Conservation (phyloP, 2,113 vertebrate genomes). For the Chunga burmeisteri region DNA sequence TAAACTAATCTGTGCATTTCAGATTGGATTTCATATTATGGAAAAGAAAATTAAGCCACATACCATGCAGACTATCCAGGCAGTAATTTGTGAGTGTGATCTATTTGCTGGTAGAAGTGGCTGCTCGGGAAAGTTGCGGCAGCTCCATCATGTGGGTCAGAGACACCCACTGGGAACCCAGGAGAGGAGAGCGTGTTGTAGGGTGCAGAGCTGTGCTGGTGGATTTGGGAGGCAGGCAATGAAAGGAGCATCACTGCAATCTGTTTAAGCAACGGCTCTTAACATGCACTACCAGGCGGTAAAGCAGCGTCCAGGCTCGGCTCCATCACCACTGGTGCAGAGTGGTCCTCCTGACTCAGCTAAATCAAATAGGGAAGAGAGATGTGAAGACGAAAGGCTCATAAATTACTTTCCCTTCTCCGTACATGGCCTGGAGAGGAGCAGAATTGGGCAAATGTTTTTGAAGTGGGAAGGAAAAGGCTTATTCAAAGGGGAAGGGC, state of each 20-base stretch:
- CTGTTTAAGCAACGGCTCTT: not conserved
- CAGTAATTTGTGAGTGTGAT: not conserved
- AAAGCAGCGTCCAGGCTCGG: not conserved
- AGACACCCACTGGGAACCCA: not conserved
- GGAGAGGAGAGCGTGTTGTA: not conserved
- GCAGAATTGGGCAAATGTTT: not conserved
- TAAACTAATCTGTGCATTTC: slow-evolving; percentile 59
- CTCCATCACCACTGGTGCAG: not conserved
- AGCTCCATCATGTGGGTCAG: not conserved
- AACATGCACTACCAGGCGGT: not conserved
- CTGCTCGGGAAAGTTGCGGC: not conserved
- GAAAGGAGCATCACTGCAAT: not conserved
- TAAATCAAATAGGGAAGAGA: not conserved
- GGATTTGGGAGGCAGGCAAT: not conserved
- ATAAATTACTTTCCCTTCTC: not conserved
- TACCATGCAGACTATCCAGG: slow-evolving; percentile 26
- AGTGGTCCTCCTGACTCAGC: not conserved
- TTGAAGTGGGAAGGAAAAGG: not conserved
- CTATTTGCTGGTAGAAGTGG: not conserved
- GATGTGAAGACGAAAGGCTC: not conserved
- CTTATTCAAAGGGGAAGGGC: not conserved
- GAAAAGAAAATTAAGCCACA: slow-evolving; percentile 57
- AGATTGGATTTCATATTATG: slow-evolving; percentile 62
- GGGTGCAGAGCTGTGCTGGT: not conserved
- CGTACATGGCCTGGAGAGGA: rapidly evolving